Percentiles rank a stretch among this genome's conserved stretches.
These are phyloP conservation scores for Novumbra hubbsi DNA, from an alignment of 2,797 vertebrate species.

Conservation along the genomic window DNA sequence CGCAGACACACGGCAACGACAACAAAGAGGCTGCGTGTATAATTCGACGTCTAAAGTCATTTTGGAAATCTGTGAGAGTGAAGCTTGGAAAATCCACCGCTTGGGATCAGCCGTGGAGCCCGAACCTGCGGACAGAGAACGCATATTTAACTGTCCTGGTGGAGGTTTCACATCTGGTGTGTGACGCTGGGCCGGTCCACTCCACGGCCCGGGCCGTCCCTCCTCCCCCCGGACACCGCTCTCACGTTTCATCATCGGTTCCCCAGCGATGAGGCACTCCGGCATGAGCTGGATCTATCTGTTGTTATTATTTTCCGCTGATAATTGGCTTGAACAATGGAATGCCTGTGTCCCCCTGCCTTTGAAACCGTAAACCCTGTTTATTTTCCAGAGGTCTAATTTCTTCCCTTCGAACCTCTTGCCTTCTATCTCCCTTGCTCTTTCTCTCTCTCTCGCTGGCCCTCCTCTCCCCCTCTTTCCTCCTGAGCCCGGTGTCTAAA, in stretches of 20 bases:
- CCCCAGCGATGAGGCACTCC: conserved; percentile 84
- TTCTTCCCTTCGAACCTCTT: conserved; percentile 36
- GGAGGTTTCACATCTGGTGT: conserved; percentile 95
- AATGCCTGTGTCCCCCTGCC: conserved; percentile 93
- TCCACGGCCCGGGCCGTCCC: conserved; percentile 73
- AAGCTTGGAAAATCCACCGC: conserved; percentile 17
- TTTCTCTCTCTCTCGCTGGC: neutral
- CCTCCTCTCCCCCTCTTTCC: neutral
- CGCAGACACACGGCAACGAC: conserved; percentile 19
- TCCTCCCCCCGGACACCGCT: conserved; percentile 63
- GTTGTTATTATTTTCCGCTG: conserved; percentile 99
- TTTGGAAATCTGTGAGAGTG: conserved; percentile 14
- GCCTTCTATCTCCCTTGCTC: neutral
- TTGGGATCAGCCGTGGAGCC: conserved; percentile 28
- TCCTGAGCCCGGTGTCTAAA: conserved; percentile 15
- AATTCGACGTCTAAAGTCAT: conserved; percentile 38
- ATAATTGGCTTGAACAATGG: conserved; percentile 99
- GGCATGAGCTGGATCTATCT: conserved; percentile 96
- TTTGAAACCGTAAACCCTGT: conserved; percentile 98
- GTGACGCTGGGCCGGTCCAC: conserved; percentile 63
- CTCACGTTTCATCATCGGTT: conserved; percentile 79
- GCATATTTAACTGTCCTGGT: conserved; percentile 82
- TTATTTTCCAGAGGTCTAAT: conserved; percentile 93
- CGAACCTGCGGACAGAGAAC: conserved; percentile 49
- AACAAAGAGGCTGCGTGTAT: conserved; percentile 43